Percentiles rank a stretch among this genome's conserved stretches.
Evolutionary conservation across 2,888 invertebrate genomes (phyloP).

Genomic region (Orthosia gracilis): DNA sequence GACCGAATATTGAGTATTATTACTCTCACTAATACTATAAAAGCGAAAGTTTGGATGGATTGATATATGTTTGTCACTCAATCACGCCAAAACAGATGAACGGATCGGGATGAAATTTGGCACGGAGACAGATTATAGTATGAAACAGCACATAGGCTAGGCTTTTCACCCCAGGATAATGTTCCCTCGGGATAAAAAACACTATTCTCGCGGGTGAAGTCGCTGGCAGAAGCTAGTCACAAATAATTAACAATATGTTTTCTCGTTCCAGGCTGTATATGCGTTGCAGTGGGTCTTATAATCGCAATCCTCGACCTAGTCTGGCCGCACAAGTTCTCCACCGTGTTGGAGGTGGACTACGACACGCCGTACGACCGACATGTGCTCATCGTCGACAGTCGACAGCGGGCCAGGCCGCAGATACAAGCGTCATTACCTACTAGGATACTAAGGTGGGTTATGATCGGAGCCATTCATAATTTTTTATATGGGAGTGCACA

Average conservation of each 20-base stretch:
- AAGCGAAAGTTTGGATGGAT: too few relatives aligned
- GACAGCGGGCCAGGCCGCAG: constrained; percentile 86
- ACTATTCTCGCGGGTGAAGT: too few relatives aligned
- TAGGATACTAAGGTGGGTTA: constrained; percentile 92
- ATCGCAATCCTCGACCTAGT: constrained; percentile 95
- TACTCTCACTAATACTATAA: too few relatives aligned
- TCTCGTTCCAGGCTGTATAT: constrained; percentile 93
- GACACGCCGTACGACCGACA: constrained; percentile 98
- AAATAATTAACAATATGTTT: neutral
- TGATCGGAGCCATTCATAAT: neutral
- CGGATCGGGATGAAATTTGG: too few relatives aligned
- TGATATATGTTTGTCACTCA: too few relatives aligned
- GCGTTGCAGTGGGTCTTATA: constrained; percentile 94
- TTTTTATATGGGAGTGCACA: neutral
- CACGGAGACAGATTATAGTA: too few relatives aligned
- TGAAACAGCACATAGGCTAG: too few relatives aligned
- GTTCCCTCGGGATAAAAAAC: neutral
- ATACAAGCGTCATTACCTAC: constrained; percentile 87
- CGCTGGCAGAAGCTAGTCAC: too few relatives aligned
- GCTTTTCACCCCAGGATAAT: too few relatives aligned
- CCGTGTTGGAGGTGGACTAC: constrained; percentile 97
- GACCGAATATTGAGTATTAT: too few relatives aligned
- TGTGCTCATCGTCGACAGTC: constrained; percentile 97
- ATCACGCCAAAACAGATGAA: too few relatives aligned
- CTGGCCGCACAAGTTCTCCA: constrained; percentile 97